Evolutionary conservation across 2,797 vertebrate species (phyloP).

Genomic region (Rhinichthys osculus): DNA sequence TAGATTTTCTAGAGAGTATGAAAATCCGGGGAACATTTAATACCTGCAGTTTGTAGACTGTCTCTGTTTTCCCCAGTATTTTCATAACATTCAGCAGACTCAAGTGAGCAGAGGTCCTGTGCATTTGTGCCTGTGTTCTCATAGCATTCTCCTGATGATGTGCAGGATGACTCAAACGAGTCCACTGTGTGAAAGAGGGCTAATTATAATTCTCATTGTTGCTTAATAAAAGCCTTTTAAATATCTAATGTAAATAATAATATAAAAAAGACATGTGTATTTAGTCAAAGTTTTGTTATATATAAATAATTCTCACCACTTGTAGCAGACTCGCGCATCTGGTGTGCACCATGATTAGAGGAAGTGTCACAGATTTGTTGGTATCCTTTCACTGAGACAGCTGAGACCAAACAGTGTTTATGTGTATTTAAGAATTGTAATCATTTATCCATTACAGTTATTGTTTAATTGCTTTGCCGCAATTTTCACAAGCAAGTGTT

Average conservation of each 20-base stretch:
- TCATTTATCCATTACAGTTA: not conserved
- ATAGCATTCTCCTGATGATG: conserved; percentile 75
- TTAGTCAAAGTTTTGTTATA: not conserved
- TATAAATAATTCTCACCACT: conserved; percentile 23
- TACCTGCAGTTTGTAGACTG: conserved; percentile 38
- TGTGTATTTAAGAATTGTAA: not conserved
- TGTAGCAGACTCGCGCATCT: not conserved
- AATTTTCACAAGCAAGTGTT: no score
- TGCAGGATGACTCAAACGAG: conserved; percentile 74
- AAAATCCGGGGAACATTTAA: not conserved
- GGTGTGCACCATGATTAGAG: not conserved
- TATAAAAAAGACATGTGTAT: not conserved
- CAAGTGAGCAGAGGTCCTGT: conserved; percentile 18
- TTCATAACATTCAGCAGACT: conserved; percentile 47
- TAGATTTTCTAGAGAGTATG: not conserved
- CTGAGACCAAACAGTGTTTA: not conserved
- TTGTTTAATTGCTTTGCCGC: no score
- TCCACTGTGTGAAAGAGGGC: conserved; percentile 57
- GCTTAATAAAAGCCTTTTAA: not conserved
- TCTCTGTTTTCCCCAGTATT: conserved; percentile 24
- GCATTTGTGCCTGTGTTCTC: conserved; percentile 60
- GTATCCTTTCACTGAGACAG: not conserved
- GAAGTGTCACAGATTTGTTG: not conserved
- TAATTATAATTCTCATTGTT: conserved; percentile 10
- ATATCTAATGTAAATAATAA: not conserved